Conservation (phyloP, 2,888 invertebrate genomes). For the Zygaena filipendulae region DNA sequence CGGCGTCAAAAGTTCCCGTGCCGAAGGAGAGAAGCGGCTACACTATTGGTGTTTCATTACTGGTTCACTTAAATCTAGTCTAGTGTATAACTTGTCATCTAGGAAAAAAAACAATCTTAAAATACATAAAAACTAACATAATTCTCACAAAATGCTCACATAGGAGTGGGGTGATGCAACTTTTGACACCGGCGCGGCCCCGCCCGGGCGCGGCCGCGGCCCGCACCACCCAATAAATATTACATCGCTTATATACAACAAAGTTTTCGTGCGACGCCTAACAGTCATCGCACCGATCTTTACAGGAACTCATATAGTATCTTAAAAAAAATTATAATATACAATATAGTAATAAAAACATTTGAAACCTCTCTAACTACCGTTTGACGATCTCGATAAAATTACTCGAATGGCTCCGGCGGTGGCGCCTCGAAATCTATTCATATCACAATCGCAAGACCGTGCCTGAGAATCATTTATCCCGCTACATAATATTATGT, state of each 20-base stretch:
- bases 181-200: slow-evolving; percentile 33
- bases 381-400: slow-evolving; percentile 63
- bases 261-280: slow-evolving; percentile 37
- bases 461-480: slow-evolving; percentile 64
- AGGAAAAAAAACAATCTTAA: slow-evolving; percentile 54
- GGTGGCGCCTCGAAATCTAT: slow-evolving; percentile 64
- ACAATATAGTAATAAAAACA: slow-evolving; percentile 67
- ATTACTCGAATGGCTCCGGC: slow-evolving; percentile 62
- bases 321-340: slow-evolving; percentile 63
- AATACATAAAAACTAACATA: slow-evolving; percentile 63
- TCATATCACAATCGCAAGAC: slow-evolving; percentile 68
- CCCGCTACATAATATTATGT: slow-evolving; percentile 67
- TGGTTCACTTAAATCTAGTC: slow-evolving; percentile 66
- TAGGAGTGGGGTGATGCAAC: slow-evolving; percentile 57
- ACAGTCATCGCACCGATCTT: slow-evolving; percentile 45
- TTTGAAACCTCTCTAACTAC: slow-evolving; percentile 68
- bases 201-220: slow-evolving; percentile 20
- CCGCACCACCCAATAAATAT: slow-evolving; percentile 31
- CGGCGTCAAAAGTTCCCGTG: slow-evolving; percentile 58
- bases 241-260: slow-evolving; percentile 63
- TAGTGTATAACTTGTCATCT: slow-evolving; percentile 66
- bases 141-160: slow-evolving; percentile 66
- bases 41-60: slow-evolving; percentile 68
- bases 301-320: slow-evolving; percentile 69
- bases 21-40: slow-evolving; percentile 67